phyloP scores from a whole-genome alignment of 2,797 vertebrate species.

The Lepilemur ruficaudatus region DNA sequence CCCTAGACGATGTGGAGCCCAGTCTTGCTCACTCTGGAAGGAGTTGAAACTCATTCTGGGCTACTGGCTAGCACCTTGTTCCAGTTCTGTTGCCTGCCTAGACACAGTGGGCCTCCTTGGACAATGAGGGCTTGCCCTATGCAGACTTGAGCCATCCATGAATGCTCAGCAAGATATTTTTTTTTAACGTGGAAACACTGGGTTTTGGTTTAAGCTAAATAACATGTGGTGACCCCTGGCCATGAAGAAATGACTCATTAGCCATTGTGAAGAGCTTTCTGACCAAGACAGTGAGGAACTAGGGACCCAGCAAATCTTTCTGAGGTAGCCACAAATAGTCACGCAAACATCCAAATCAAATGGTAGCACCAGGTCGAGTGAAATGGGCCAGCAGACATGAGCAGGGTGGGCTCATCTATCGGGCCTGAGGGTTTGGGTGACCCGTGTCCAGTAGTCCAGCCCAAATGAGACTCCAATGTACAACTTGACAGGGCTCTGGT shows the following conservation, averaged over 20 bases:
- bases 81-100: neutral
- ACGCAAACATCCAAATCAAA: slow-evolving; percentile 71
- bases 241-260: slow-evolving; percentile 20
- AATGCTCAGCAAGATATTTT: neutral
- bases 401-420: neutral
- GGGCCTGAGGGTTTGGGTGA: neutral
- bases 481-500: neutral
- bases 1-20: neutral
- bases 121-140: neutral
- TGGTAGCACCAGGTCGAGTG: slow-evolving; percentile 86
- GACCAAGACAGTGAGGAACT: neutral
- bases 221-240: neutral
- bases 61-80: neutral
- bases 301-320: slow-evolving; percentile 78
- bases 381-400: neutral
- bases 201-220: slow-evolving; percentile 44
- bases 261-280: neutral
- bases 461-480: neutral
- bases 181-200: slow-evolving; percentile 24
- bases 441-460: neutral
- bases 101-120: neutral
- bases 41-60: neutral
- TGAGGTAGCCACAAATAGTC: slow-evolving; percentile 90
- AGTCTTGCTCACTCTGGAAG: neutral
- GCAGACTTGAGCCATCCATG: neutral